Evolutionary conservation across 2,888 invertebrate species (phyloP).

Genomic region (Ophraella communa): DNA sequence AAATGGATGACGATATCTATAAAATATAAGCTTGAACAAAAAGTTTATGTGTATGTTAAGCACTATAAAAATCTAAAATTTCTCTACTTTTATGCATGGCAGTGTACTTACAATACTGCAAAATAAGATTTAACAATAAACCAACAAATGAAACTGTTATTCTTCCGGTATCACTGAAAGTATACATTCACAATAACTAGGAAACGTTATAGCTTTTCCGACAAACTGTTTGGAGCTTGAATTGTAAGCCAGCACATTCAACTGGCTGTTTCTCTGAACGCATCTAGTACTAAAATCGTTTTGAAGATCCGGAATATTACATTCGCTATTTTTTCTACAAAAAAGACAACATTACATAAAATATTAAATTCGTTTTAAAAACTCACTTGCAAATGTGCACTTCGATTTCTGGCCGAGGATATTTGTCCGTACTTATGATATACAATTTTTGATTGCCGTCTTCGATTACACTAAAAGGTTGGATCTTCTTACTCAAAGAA

Average conservation of each 20-base stretch:
- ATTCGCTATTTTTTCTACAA: neutral
- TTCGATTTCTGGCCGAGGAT: neutral
- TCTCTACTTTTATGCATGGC: too few species aligned
- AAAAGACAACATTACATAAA: too few species aligned
- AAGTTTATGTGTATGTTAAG: too few species aligned
- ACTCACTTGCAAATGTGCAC: neutral
- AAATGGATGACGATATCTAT: too few species aligned
- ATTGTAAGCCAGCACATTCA: neutral
- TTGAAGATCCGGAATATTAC: neutral
- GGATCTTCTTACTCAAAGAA: neutral
- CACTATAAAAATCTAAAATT: too few species aligned
- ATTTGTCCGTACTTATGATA: neutral
- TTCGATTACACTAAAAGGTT: neutral
- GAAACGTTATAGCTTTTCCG: neutral
- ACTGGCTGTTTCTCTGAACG: neutral
- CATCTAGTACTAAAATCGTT: neutral
- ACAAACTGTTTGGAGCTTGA: neutral
- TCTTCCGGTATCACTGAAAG: neutral
- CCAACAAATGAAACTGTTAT: too few species aligned
- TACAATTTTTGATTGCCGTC: neutral
- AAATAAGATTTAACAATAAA: too few species aligned
- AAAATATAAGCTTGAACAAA: too few species aligned
- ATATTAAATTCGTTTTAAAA: too few species aligned
- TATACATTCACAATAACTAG: neutral
- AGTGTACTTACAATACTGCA: too few species aligned